These are phyloP conservation scores for Cydia amplana DNA, from an alignment of 1,140 invertebrate genomes.

Conservation along the genomic window DNA sequence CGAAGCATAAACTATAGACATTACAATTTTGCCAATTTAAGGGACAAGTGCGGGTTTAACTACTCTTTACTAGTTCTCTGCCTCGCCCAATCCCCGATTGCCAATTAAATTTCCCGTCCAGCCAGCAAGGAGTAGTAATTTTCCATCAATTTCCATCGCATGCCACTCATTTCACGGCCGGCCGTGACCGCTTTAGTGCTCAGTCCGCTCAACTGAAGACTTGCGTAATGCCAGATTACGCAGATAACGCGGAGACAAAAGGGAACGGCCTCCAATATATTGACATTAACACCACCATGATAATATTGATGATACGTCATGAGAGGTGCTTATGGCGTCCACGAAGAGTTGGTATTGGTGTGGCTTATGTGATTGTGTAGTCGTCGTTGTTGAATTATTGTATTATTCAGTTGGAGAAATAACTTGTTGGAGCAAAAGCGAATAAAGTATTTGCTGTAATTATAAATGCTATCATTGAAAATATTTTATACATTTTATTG, in stretches of 20 bases:
- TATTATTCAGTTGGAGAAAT: not conserved
- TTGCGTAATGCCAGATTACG: constrained; percentile 20
- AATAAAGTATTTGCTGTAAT: too few species aligned
- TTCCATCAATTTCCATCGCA: constrained; percentile 9
- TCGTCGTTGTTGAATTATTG: not conserved
- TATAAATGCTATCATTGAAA: too few species aligned
- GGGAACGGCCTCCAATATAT: constrained; percentile 18
- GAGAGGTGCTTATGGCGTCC: not conserved
- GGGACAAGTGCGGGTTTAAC: not conserved
- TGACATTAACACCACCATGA: constrained; percentile 7
- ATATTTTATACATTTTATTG: too few species aligned
- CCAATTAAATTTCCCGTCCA: not conserved
- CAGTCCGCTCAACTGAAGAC: constrained; percentile 20
- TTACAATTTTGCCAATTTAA: too few species aligned
- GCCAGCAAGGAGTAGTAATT: not conserved
- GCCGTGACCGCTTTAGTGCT: constrained; percentile 14
- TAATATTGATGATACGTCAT: not conserved
- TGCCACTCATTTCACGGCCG: not conserved
- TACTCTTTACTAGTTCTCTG: not conserved
- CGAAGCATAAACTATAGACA: too few species aligned
- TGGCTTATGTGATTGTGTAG: not conserved
- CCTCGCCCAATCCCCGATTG: not conserved
- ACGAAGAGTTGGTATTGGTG: not conserved
- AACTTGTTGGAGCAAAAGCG: too few species aligned
- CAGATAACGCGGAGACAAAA: constrained; percentile 12